Evolutionary conservation across 2,113 vertebrate genomes (phyloP).

Genomic region (Axis porcinus): DNA sequence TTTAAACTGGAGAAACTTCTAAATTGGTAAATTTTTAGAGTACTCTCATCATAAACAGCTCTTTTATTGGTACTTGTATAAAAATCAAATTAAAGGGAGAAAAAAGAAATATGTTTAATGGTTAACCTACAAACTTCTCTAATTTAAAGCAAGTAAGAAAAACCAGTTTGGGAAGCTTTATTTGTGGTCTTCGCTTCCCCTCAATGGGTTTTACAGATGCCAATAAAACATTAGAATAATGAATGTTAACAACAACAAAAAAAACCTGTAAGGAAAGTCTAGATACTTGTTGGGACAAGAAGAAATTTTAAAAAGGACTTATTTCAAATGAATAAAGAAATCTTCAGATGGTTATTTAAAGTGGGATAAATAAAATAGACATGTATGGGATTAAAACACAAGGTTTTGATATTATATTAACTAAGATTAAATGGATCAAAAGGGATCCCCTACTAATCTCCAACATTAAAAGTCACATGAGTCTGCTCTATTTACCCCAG

Average conservation of each 20-base stretch:
- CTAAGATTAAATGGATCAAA: background rate
- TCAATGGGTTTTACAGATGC: background rate
- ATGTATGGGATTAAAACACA: background rate
- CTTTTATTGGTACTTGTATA: background rate
- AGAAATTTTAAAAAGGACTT: background rate
- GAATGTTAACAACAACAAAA: background rate
- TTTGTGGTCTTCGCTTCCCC: background rate
- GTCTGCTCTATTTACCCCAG: background rate
- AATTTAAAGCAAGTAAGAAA: background rate
- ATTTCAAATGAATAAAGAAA: background rate
- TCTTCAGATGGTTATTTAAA: background rate
- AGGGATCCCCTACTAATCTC: background rate
- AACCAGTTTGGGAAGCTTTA: background rate
- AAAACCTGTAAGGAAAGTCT: background rate
- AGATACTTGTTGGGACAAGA: background rate
- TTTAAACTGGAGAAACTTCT: background rate
- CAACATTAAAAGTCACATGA: background rate
- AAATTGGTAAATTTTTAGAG: background rate
- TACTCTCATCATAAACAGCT: background rate
- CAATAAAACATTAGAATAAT: background rate
- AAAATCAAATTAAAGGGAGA: background rate
- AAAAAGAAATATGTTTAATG: background rate
- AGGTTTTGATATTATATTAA: background rate
- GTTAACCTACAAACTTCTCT: background rate
- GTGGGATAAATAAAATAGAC: background rate